Evolutionary conservation across 2,113 vertebrate genomes (phyloP).

Genomic region (Agelaius tricolor): DNA sequence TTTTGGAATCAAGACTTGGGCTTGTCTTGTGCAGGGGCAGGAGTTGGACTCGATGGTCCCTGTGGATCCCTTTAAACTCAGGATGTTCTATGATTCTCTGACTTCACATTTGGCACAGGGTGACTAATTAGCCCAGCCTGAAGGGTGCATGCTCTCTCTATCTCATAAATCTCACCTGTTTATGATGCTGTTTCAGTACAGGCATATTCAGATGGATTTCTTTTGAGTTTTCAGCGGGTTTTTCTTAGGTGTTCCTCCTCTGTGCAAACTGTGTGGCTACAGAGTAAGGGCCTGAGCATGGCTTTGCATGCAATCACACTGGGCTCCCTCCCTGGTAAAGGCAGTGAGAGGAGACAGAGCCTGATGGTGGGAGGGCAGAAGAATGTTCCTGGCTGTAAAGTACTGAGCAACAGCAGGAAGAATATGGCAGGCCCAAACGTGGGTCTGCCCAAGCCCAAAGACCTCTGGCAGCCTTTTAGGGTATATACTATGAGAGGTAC

Average conservation of each 20-base stretch:
- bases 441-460: background rate
- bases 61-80: background rate
- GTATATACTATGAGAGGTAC: background rate
- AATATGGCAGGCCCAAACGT: background rate
- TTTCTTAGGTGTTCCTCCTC: background rate
- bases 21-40: background rate
- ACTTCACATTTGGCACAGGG: background rate
- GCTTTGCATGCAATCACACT: background rate
- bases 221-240: background rate
- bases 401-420: background rate
- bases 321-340: background rate
- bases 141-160: background rate
- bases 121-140: background rate
- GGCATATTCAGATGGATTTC: background rate
- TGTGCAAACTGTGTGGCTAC: background rate
- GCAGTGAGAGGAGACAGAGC: background rate
- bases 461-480: constrained; percentile 32
- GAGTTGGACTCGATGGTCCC: rapidly evolving
- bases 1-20: background rate
- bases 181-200: background rate
- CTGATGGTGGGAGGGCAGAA: background rate
- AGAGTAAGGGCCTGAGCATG: background rate
- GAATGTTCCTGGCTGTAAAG: background rate
- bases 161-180: background rate
- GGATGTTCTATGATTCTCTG: background rate